Evolutionary conservation across 1,140 invertebrate genomes (phyloP), one percentile per base, ranked within the genome.

Genomic region (Cydia amplana): DNA sequence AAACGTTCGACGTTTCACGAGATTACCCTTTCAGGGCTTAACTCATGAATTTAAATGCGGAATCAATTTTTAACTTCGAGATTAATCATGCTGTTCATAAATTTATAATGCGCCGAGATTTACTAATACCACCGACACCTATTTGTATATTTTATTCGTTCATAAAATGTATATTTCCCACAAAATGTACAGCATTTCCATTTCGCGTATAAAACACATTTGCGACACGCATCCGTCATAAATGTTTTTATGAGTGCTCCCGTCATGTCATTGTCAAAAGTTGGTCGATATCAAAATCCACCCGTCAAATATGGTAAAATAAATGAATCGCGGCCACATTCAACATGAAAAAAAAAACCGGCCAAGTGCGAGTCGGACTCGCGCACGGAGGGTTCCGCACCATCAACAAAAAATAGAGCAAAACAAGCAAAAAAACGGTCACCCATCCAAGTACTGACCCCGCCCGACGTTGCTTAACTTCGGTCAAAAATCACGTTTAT

Each of bases 1-100:
- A 70, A 60, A 70, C 65, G 28, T 70, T 70, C 65, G 65, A 43
- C 65, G 65, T 70, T 70, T 70, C 65, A 70, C 65, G 65, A 18
- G 32, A 70, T 70, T 70, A 70, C 32, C 65, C 65, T 36, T 36
- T 70, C 36, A 70, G 36, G 65, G 28, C 16, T 70, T 36, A 70
- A 70, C 36, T 70, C 65, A 70, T 70, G 65, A 40, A 70, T 70
- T 43, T 70, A 70, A 70, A 70, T 70, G 65, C 18, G 65, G 28
- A 70, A 43, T 70, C 32, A 70, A 70, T 40, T 70, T 70, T 40
- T 36, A 18, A 70, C 65, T 70, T 70, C 1, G 0, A 36, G 16
- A n/a, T 70, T 70, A 23, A 23, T 60, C 55, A 60, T 23, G 18
- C 12, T 20, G 55, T 20, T 23, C 55, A 0, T 60, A 60, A 0